Conservation (phyloP, 2,113 vertebrate genomes). For the Datnioides undecimradiatus region DNA sequence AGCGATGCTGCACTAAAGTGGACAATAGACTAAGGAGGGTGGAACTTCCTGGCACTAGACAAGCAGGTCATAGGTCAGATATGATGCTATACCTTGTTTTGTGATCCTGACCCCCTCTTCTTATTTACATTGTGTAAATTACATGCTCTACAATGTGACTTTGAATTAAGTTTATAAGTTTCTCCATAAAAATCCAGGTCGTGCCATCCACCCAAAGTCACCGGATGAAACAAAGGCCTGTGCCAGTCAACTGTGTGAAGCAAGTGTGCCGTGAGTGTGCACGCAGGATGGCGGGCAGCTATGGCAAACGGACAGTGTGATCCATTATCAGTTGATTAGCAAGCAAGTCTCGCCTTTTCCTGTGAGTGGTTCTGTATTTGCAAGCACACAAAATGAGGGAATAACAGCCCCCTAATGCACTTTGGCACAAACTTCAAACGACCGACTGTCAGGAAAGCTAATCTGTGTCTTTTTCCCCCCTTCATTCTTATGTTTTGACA, state of each 20-base stretch:
- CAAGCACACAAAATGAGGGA: constrained; percentile 71
- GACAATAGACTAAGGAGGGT: constrained; percentile 84
- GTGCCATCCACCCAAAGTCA: background rate
- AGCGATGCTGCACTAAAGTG: constrained; percentile 65
- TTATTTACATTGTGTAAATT: background rate
- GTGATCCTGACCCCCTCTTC: constrained; percentile 13
- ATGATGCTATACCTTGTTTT: constrained; percentile 62
- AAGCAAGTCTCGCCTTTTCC: constrained; percentile 87
- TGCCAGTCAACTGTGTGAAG: constrained; percentile 73
- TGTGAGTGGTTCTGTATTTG: constrained; percentile 78
- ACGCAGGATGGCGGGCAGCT: constrained; percentile 70
- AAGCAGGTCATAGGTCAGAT: constrained; percentile 79
- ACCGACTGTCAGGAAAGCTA: constrained; percentile 83
- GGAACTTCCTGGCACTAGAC: constrained; percentile 83
- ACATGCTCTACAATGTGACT: no score
- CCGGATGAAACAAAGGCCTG: constrained; percentile 39
- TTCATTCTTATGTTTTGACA: constrained; percentile 88
- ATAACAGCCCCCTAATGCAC: constrained; percentile 84
- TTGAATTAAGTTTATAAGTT: background rate
- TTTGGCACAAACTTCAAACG: constrained; percentile 87
- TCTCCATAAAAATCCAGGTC: background rate
- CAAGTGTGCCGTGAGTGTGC: constrained; percentile 83
- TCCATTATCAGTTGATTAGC: constrained; percentile 87
- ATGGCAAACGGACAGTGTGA: constrained; percentile 70
- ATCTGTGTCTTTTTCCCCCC: constrained; percentile 78